Conservation (phyloP, 2,888 invertebrate genomes). For the Apeira syringaria region DNA sequence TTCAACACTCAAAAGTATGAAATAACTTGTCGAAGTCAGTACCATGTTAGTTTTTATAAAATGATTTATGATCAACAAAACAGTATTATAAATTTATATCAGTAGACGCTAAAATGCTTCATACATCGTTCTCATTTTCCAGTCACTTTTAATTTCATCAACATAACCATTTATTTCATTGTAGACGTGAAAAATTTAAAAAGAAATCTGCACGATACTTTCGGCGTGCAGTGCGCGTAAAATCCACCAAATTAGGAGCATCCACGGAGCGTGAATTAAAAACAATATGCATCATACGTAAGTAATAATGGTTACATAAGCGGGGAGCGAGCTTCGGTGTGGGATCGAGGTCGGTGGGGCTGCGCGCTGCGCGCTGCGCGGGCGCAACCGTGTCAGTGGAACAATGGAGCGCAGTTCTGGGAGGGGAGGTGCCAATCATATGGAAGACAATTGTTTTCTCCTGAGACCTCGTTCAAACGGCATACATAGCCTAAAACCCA, state of each 20-base stretch:
- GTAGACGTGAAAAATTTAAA: constrained; percentile 8
- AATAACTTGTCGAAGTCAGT: no score
- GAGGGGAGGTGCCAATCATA: constrained; percentile 30
- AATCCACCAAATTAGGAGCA: constrained; percentile 33
- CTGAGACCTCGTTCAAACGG: constrained; percentile 11
- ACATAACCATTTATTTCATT: constrained; percentile 8
- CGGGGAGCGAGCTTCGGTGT: constrained; percentile 58
- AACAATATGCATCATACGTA: constrained; percentile 38
- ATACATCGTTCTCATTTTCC: constrained; percentile 7
- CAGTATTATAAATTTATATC: no score
- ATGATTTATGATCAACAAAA: no score
- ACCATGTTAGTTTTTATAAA: no score
- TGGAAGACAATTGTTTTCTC: constrained; percentile 25
- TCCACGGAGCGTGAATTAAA: constrained; percentile 39
- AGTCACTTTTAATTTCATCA: constrained; percentile 6
- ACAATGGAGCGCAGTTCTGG: constrained; percentile 43
- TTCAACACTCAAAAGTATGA: no score
- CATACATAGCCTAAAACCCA: not conserved
- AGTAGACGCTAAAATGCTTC: not conserved
- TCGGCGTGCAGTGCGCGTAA: constrained; percentile 20
- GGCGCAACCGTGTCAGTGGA: constrained; percentile 63
- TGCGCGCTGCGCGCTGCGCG: constrained; percentile 30
- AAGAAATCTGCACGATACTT: constrained; percentile 17
- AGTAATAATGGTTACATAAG: constrained; percentile 58
- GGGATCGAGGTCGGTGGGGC: constrained; percentile 59